These are phyloP conservation scores for Axis porcinus DNA, from an alignment of 2,113 vertebrate species.

Conservation along the genomic window DNA sequence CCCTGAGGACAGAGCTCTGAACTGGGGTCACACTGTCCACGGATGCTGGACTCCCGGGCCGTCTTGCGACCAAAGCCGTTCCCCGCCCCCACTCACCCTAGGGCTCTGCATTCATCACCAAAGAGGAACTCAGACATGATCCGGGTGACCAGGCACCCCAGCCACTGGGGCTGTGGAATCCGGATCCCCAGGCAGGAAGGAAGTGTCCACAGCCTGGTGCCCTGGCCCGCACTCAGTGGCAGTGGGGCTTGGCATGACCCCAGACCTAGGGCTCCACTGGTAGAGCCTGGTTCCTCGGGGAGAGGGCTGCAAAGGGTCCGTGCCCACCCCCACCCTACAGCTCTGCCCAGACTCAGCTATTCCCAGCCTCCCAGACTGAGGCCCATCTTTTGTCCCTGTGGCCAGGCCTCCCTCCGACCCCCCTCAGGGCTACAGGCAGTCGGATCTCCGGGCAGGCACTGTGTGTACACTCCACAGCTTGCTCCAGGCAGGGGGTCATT, in stretches of 20 bases:
- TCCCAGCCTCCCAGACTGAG: not conserved
- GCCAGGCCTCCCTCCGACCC: not conserved
- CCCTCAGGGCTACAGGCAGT: not conserved
- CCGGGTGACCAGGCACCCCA: not conserved
- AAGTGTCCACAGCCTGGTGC: not conserved
- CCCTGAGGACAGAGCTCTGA: not conserved
- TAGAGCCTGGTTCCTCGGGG: not conserved
- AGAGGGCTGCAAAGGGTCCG: not conserved
- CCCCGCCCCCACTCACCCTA: not conserved
- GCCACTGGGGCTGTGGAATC: not conserved
- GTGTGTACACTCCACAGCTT: not conserved
- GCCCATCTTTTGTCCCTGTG: not conserved
- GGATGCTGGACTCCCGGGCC: not conserved
- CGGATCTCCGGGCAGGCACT: not conserved
- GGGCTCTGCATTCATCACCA: not conserved
- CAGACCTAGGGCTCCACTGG: not conserved
- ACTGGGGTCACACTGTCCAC: not conserved
- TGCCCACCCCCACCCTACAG: not conserved
- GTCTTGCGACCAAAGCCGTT: not conserved
- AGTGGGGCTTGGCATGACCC: not conserved
- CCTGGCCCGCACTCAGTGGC: not conserved
- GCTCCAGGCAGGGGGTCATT: conserved; percentile 22
- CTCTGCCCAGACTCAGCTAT: not conserved
- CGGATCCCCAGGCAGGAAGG: not conserved
- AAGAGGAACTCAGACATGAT: not conserved